Evolutionary conservation across 2,113 vertebrate species (phyloP).

Genomic region (Hymenochirus boettgeri): DNA sequence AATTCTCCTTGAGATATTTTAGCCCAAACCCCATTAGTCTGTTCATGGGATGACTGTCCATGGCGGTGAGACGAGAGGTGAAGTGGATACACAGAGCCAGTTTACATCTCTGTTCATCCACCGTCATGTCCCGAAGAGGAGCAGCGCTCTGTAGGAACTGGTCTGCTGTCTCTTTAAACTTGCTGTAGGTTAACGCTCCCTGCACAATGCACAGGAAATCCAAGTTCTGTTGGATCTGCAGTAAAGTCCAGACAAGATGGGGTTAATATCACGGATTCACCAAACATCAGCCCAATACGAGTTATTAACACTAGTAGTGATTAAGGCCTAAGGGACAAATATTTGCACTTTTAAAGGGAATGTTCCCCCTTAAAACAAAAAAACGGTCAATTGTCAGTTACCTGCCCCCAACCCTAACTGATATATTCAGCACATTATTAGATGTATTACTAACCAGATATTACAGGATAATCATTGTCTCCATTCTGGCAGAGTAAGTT

Average conservation of each 20-base stretch:
- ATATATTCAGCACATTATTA: too few relatives aligned
- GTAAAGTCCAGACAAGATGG: background rate
- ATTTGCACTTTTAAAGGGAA: too few relatives aligned
- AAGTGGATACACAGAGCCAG: constrained; percentile 70
- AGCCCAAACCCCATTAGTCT: constrained; percentile 65
- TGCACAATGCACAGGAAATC: constrained; percentile 36
- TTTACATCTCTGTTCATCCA: constrained; percentile 48
- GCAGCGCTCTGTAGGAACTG: constrained; percentile 46
- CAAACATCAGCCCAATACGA: too few relatives aligned
- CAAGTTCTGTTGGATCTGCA: constrained; percentile 56
- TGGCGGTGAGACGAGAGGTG: constrained; percentile 58
- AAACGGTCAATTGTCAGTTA: too few relatives aligned
- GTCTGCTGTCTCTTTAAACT: constrained; percentile 56
- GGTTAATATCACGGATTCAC: background rate
- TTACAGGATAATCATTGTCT: too few relatives aligned
- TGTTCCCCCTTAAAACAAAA: too few relatives aligned
- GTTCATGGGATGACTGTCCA: constrained; percentile 66
- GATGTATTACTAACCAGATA: too few relatives aligned
- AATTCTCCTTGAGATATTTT: constrained; percentile 69
- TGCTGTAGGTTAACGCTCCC: constrained; percentile 50
- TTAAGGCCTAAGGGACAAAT: too few relatives aligned
- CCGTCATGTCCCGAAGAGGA: constrained; percentile 30
- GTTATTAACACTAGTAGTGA: too few relatives aligned
- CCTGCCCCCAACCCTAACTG: too few relatives aligned
- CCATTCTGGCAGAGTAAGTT: too few relatives aligned